Percentiles rank a stretch among this genome's conserved stretches.
Evolutionary conservation across 64 coral and sea anemone species (phyloP).

Genomic region (Acropora tenuis): DNA sequence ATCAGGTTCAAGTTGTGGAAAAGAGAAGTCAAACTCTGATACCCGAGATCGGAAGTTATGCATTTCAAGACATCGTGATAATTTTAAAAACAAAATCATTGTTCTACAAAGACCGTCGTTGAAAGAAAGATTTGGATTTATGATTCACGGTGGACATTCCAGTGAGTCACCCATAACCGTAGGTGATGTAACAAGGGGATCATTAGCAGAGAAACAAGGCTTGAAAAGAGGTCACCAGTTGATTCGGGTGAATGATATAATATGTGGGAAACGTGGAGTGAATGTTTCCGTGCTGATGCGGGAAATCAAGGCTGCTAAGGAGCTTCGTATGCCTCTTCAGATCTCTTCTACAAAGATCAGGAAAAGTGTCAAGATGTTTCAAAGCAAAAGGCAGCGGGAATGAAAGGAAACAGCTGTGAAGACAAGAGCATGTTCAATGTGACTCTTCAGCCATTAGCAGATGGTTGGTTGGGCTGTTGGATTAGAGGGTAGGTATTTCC

Average conservation of each 20-base stretch:
- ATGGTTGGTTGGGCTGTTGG: slow-evolving; percentile 84
- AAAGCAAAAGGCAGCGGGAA: background rate
- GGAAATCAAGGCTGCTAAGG: slow-evolving; percentile 31
- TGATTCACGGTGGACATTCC: slow-evolving; percentile 31
- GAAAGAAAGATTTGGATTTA: slow-evolving; percentile 64
- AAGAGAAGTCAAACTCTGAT: background rate
- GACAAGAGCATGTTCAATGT: slow-evolving; percentile 26
- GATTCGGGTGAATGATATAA: slow-evolving; percentile 54
- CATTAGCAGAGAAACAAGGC: slow-evolving; percentile 56
- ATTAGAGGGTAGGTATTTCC: slow-evolving; percentile 55
- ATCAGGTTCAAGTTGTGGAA: background rate
- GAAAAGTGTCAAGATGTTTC: background rate
- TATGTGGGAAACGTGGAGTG: slow-evolving; percentile 18
- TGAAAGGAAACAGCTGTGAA: background rate
- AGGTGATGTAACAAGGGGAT: slow-evolving; percentile 44
- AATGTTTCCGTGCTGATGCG: background rate
- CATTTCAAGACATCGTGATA: background rate
- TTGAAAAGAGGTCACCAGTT: slow-evolving; percentile 50
- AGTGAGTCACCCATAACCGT: slow-evolving; percentile 46
- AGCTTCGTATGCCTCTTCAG: slow-evolving; percentile 34
- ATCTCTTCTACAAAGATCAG: background rate
- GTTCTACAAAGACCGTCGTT: slow-evolving; percentile 56
- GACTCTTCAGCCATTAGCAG: slow-evolving; percentile 10
- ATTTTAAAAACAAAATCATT: background rate
- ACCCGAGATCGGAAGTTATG: background rate